Percentiles rank a stretch among this genome's conserved stretches.
Evolutionary conservation across 2,888 invertebrate genomes (phyloP).

Genomic region (Tineola bisselliella): DNA sequence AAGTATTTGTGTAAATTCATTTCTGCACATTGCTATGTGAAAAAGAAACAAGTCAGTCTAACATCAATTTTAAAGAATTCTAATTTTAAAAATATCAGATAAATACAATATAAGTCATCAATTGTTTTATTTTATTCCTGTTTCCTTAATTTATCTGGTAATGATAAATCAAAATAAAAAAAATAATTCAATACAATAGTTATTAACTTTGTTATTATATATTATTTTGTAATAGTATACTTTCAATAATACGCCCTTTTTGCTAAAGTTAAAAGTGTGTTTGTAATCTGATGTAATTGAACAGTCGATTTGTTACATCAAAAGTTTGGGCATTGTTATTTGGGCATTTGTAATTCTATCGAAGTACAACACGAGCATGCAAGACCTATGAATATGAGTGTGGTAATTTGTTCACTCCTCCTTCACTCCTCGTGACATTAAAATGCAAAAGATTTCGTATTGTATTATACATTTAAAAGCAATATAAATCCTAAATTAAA

Average conservation of each 20-base stretch:
- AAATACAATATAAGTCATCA: no score
- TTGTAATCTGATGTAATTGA: conserved; percentile 26
- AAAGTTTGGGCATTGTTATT: conserved; percentile 36
- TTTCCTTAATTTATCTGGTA: neutral
- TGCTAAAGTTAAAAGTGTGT: neutral
- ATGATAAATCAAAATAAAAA: neutral
- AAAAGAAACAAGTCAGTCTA: no score
- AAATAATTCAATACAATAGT: neutral
- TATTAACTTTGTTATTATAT: neutral
- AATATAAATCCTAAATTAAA: no score
- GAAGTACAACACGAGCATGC: conserved; percentile 28
- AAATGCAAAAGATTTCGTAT: neutral
- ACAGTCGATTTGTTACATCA: conserved; percentile 33
- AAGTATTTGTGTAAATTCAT: no score
- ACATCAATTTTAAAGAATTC: no score
- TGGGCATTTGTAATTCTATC: conserved; percentile 52
- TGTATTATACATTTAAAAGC: neutral
- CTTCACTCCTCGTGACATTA: neutral
- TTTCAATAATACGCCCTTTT: neutral
- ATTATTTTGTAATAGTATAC: neutral
- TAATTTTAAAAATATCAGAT: no score
- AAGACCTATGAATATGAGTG: neutral
- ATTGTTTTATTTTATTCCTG: neutral
- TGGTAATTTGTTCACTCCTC: conserved; percentile 3
- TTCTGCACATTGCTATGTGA: no score